Conservation (phyloP, 2,113 vertebrate genomes). For the Pygoscelis antarcticus region DNA sequence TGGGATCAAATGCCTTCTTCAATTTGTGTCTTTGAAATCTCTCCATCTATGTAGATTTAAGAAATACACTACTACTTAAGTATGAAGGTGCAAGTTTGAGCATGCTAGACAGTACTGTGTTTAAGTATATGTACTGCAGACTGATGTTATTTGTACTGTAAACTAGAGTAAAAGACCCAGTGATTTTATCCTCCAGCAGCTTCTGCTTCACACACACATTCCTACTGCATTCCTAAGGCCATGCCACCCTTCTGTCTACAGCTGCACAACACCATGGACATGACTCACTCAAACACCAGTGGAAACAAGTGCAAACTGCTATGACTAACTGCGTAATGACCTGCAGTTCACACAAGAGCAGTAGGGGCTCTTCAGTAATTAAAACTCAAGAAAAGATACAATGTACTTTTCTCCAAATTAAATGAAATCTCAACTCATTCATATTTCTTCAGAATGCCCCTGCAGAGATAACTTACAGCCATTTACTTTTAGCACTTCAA, state of each 20-base stretch:
- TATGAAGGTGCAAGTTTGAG: slow-evolving; percentile 22
- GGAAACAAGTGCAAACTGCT: slow-evolving; percentile 45
- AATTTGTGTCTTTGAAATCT: not conserved
- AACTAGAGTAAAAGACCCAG: not conserved
- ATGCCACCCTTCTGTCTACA: slow-evolving; percentile 17
- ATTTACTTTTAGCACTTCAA: not conserved
- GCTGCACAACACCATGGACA: not conserved
- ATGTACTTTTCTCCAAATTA: not conserved
- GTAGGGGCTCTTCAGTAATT: not conserved
- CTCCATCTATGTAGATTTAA: not conserved
- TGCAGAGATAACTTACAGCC: not conserved
- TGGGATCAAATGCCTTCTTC: not conserved
- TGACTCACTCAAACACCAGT: slow-evolving; percentile 48
- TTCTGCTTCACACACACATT: not conserved
- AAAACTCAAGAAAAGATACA: not conserved
- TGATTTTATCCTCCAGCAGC: slow-evolving; percentile 41
- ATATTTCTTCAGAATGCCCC: not conserved
- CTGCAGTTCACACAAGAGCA: not conserved
- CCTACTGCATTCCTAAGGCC: slow-evolving; percentile 26
- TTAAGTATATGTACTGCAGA: not conserved
- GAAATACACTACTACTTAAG: not conserved
- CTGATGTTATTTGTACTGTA: slow-evolving; percentile 26
- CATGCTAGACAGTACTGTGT: not conserved
- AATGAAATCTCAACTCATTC: not conserved
- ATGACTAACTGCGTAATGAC: slow-evolving; percentile 22